phyloP scores from a whole-genome alignment of 2,113 vertebrate genomes.

The Zonotrichia leucophrys region DNA sequence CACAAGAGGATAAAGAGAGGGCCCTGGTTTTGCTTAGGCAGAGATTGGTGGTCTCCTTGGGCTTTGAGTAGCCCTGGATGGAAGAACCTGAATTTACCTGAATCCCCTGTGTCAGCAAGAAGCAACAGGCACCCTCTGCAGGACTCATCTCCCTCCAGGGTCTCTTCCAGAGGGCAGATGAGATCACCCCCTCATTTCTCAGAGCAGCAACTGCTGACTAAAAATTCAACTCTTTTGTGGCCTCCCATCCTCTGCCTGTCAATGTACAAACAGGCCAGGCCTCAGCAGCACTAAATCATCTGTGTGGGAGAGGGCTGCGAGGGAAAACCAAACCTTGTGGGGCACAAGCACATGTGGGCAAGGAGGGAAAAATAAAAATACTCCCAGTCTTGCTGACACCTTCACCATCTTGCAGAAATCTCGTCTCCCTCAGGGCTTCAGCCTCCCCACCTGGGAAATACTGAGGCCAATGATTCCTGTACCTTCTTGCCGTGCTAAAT shows the following conservation, averaged over 20 bases:
- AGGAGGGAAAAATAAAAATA: neutral
- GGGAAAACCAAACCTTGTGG: neutral
- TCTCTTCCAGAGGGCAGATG: neutral
- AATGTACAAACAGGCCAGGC: neutral
- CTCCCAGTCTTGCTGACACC: neutral
- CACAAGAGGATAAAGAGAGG: neutral
- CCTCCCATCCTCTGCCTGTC: neutral
- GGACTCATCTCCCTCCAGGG: neutral
- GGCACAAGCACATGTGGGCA: neutral
- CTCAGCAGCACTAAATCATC: neutral
- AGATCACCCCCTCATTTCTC: conserved; percentile 28
- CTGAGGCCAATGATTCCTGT: neutral
- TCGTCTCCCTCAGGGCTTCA: neutral
- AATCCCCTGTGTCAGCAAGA: neutral
- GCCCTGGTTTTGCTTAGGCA: neutral
- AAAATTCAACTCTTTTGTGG: neutral
- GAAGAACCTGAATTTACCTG: neutral
- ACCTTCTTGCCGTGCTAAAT: neutral
- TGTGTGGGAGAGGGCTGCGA: neutral
- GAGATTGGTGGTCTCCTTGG: neutral
- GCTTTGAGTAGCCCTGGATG: neutral
- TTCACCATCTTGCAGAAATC: neutral
- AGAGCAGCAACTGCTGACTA: conserved; percentile 26
- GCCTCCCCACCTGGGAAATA: neutral
- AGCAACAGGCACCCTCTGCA: neutral